Conservation (phyloP, 1,140 invertebrate genomes). For the Drosophila melanica region DNA sequence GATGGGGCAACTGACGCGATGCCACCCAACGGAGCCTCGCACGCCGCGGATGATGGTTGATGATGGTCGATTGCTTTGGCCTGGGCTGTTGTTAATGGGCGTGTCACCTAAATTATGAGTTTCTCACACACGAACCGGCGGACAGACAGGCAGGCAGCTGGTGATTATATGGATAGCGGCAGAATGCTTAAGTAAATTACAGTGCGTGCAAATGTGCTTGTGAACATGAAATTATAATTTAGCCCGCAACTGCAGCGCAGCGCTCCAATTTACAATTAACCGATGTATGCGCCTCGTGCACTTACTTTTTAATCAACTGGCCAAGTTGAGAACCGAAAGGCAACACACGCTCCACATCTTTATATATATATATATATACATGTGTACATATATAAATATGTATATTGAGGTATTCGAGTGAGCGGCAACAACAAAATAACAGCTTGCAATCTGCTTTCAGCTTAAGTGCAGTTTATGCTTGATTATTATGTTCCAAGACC, state of each 20-base stretch:
- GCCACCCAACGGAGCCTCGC: conserved; percentile 61
- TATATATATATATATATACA: not conserved
- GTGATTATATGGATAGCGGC: conserved; percentile 65
- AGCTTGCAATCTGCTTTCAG: conserved; percentile 54
- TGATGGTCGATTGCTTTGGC: conserved; percentile 4
- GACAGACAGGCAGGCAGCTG: conserved; percentile 18
- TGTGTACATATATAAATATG: not conserved
- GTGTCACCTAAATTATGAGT: conserved; percentile 82
- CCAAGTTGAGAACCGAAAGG: conserved; percentile 11
- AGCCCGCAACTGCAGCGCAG: conserved; percentile 44
- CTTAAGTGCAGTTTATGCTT: conserved; percentile 77
- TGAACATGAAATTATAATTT: conserved; percentile 83
- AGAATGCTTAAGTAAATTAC: conserved; percentile 83
- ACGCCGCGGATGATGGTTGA: conserved; percentile 16
- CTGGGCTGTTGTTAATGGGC: conserved; percentile 74
- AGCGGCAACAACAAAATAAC: conserved; percentile 44
- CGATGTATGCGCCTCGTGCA: conserved; percentile 45
- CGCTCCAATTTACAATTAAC: conserved; percentile 76
- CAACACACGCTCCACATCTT: not conserved
- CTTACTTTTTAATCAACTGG: conserved; percentile 69
- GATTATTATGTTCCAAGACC: conserved; percentile 66
- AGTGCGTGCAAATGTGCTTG: conserved; percentile 84
- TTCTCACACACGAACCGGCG: conserved; percentile 68
- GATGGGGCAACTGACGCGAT: conserved; percentile 77
- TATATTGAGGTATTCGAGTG: not conserved